Evolutionary conservation across 2,888 invertebrate species (phyloP).

Genomic region (Brachyptera risi): DNA sequence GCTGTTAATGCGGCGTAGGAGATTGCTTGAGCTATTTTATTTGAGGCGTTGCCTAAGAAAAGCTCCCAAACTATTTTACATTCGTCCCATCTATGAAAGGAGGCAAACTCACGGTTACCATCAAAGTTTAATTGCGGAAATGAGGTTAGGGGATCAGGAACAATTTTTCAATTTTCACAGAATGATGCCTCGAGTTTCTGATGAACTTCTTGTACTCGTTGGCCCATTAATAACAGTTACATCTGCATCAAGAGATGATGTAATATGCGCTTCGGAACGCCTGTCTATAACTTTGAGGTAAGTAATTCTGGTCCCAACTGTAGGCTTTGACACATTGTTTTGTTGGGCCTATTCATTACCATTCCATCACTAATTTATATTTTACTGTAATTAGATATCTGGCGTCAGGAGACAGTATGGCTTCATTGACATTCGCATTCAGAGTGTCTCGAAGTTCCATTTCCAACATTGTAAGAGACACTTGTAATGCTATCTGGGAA

Average conservation of each 20-base stretch:
- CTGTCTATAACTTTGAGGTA: background rate
- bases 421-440: background rate
- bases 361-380: background rate
- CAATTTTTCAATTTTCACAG: background rate
- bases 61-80: background rate
- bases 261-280: background rate
- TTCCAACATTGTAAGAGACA: conserved; percentile 6
- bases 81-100: background rate
- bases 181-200: background rate
- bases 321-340: background rate
- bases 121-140: background rate
- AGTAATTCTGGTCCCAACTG: background rate
- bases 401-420: too few relatives aligned
- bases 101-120: background rate
- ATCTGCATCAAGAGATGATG: background rate
- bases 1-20: background rate
- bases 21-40: background rate
- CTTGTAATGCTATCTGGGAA: background rate
- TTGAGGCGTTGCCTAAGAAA: background rate
- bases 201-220: background rate
- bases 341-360: background rate
- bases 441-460: background rate
- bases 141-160: background rate
- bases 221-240: background rate
- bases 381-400: background rate